Evolutionary conservation across 2,113 vertebrate species (phyloP), one percentile per base, ranked within the genome.

Genomic region (Cololabis saira): DNA sequence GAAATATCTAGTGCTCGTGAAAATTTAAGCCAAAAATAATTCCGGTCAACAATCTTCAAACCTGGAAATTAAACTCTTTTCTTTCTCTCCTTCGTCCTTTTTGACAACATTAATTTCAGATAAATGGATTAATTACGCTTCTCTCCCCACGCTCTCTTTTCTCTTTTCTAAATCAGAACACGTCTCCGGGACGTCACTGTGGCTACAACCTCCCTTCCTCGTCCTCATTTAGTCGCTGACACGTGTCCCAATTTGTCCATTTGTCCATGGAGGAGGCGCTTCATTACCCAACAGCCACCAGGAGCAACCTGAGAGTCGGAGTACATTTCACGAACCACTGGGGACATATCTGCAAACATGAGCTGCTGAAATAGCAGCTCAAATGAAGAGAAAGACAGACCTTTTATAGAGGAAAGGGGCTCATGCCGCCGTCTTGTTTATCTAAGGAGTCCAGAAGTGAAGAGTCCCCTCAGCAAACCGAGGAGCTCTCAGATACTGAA

Each of bases 231-330:
- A 37, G 52, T 15, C 45, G 7, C 1, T 12, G 61, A 69, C 72
- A 49, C 37, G 18, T 71, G 70, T 68, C 52, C 67, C 71, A 59
- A 74, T 75, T 80, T 71, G 61, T 77, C 73, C 30, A 17, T 73
- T 65, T 76, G 59, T 44, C 45, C 17, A 18, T 0, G 17, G 47
- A 60, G 49, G 70, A 62, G 41, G 58, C 6, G 0, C 27, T 17
- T 70, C 68, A 76, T 47, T 61, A 61, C 49, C 18, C 52, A 0
- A 21, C 44, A 17, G 22, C 41, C 13, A 48, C 17, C 54, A 11
- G 64, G 27, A 22, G 12, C 22, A 47, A 30, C 45, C 48, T 9
- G 17, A 9, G 16, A 37, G 33, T 37, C 10, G 10, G 6, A 11
- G 6, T 11, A 11, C 33, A 9, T 37, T 37, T 37, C 33, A 37